Base-by-base conservation (phyloP, 2,797 vertebrate genomes). In the Poecilia wingei region DNA sequence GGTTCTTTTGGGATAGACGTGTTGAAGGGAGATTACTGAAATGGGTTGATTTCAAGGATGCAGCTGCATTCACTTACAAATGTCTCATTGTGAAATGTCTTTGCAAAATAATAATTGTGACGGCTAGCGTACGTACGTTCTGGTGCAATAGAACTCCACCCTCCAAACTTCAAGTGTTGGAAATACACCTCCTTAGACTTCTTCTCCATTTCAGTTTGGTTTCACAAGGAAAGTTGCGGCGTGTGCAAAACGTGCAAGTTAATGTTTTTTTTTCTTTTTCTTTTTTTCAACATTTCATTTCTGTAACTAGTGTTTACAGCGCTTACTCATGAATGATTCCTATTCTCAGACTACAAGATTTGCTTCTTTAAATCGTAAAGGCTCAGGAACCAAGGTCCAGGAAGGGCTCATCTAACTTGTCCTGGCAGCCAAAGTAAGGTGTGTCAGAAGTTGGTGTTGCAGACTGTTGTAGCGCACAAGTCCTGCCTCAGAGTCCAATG, bases 311-410 rank as follows among this genome's bases (percentile, higher is more conserved):
- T 39, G 72, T 83, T 61, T 84, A 66, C 45, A 77, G 8, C 72
- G 82, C 69, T 81, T 77, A 79, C 77, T 49, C 74, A 73, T 68
- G 33, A 68, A 81, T 74, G 43, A 80, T 73, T 25, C 66, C 49
- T 85, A 25, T 77, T 76, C 87, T 71, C 79, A 72, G 74, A 74
- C 76, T 70, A 61, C 46, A 78, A 83, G 78, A 86, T 78, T 89
- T 41, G 20, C 82, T 90, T 82, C 59, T 86, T 71, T 74, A 86
- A 78, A 78, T 81, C 79, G 59, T 66, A 77, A 89, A 85, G 93
- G 88, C 94, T 95, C 93, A 94, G 95, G 93, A 94, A 94, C 89
- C 61, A 25, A 77, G 79, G 69, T 86, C 85, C 77, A 69, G 85
- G 80, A 86, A 72, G 55, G 86, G 91, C 74, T 86, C 82, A 47